phyloP scores from a whole-genome alignment of 1,140 invertebrate species.

The Pseudomyrmex flavicornis region DNA sequence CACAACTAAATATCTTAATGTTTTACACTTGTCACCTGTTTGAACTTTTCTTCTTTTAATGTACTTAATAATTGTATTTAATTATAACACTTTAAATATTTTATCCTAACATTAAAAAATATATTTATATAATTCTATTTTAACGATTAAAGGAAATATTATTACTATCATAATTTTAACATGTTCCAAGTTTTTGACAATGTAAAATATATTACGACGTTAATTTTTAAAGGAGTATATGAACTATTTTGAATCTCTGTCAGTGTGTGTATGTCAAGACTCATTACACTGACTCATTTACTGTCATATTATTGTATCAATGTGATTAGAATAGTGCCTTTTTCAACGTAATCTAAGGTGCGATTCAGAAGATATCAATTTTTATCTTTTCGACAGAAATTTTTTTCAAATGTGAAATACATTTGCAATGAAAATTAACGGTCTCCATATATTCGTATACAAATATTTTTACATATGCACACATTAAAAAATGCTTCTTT shows the following conservation, averaged over 20 bases:
- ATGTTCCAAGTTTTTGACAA: neutral
- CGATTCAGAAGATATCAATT: slow-evolving; percentile 3
- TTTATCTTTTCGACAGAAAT: slow-evolving; percentile 24
- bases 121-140: neutral
- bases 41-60: slow-evolving; percentile 5
- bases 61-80: slow-evolving; percentile 19
- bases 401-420: slow-evolving; percentile 32
- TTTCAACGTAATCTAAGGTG: neutral
- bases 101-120: too few relatives aligned
- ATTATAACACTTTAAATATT: slow-evolving; percentile 6
- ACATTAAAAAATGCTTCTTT: neutral
- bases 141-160: neutral
- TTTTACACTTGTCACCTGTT: neutral
- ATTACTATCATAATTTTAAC: slow-evolving; percentile 22
- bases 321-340: slow-evolving; percentile 14
- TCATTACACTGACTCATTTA: slow-evolving; percentile 6
- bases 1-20: too few relatives aligned
- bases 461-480: neutral
- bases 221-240: slow-evolving; percentile 6
- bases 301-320: slow-evolving; percentile 18
- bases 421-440: slow-evolving; percentile 16
- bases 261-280: neutral
- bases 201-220: neutral
- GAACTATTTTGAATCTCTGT: neutral
- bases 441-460: neutral